Conservation (phyloP, 2,888 invertebrate species). For the Pyrocoelia pectoralis region DNA sequence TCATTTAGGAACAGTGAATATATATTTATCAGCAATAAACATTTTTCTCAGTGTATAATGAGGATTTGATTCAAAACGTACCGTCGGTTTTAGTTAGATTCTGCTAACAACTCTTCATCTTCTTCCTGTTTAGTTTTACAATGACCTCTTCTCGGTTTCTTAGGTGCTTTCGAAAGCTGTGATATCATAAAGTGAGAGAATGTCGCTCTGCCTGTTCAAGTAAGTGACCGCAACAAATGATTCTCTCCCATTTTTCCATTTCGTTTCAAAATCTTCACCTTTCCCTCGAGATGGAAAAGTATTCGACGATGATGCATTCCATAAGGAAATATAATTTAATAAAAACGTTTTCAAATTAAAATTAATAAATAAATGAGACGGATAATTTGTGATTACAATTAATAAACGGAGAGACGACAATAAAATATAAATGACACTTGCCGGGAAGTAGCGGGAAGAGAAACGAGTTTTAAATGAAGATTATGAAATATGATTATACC, state of each 20-base stretch:
- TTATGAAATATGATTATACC: too few relatives aligned
- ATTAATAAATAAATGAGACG: too few relatives aligned
- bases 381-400: too few relatives aligned
- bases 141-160: constrained; percentile 92
- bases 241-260: constrained; percentile 88
- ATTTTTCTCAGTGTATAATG: too few relatives aligned
- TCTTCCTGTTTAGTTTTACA: constrained; percentile 99
- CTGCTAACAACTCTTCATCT: constrained; percentile 95
- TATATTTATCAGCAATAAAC: too few relatives aligned
- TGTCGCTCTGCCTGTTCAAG: constrained; percentile 98
- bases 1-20: too few relatives aligned
- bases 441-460: too few relatives aligned
- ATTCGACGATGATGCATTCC: constrained; percentile 63
- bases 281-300: constrained; percentile 69
- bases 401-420: too few relatives aligned
- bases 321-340: not conserved
- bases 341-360: too few relatives aligned
- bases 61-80: constrained; percentile 92
- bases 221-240: constrained; percentile 93
- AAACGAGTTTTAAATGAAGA: too few relatives aligned
- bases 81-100: constrained; percentile 80
- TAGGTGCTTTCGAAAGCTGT: constrained; percentile 76
- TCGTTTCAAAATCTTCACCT: constrained; percentile 86
- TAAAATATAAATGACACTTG: too few relatives aligned
- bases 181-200: constrained; percentile 97